phyloP scores from a whole-genome alignment of 2,888 invertebrate genomes.

The Euphydryas editha region DNA sequence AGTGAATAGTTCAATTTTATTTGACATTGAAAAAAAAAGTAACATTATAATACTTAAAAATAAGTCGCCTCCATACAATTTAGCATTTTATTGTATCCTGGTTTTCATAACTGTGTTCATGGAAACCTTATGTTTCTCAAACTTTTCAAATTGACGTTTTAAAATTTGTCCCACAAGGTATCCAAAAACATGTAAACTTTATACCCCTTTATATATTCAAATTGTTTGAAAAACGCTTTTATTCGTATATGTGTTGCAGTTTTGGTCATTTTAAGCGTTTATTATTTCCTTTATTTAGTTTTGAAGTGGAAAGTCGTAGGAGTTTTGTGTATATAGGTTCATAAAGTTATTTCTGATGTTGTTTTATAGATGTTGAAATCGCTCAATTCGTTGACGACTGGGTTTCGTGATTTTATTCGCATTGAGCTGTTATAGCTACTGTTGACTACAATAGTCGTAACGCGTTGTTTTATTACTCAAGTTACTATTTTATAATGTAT shows the following conservation, averaged over 20 bases:
- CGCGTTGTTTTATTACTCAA: no score
- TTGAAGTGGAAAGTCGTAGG: neutral
- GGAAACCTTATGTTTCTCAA: constrained; percentile 62
- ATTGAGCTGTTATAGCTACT: no score
- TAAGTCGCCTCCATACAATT: constrained; percentile 56
- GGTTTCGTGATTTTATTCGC: no score
- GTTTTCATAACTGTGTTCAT: constrained; percentile 73
- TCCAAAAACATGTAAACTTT: constrained; percentile 27
- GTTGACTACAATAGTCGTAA: no score
- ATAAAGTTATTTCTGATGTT: neutral
- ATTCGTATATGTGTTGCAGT: neutral
- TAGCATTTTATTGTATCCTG: constrained; percentile 58
- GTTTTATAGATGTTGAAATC: no score
- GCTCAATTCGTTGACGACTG: no score
- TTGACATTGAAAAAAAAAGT: no score
- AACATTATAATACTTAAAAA: constrained; percentile 16
- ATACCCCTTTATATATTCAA: constrained; percentile 15
- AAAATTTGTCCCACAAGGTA: constrained; percentile 36
- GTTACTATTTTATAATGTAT: no score
- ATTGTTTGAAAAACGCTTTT: constrained; percentile 5
- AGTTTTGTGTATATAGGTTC: neutral
- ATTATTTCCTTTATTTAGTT: constrained; percentile 1
- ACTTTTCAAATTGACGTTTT: constrained; percentile 39
- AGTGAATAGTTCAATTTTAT: no score
- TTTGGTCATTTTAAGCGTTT: neutral